Evolutionary conservation across 1,140 invertebrate species (phyloP).

Genomic region (Dendrolimus kikuchii): DNA sequence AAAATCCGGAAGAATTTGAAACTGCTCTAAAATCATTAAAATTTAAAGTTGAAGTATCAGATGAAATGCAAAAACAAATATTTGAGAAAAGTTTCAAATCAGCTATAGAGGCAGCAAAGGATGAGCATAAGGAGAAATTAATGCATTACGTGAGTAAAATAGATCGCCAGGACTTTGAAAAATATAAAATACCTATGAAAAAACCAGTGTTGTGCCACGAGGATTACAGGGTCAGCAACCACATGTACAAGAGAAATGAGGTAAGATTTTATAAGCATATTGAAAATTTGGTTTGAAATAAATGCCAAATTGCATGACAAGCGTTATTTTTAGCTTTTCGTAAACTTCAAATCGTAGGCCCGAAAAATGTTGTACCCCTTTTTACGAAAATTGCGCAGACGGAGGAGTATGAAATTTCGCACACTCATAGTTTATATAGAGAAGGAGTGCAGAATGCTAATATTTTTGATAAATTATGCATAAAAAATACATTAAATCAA

Average conservation of each 20-base stretch:
- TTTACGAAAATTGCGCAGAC: no score
- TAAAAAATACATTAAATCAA: no score
- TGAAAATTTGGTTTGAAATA: no score
- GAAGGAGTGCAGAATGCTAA: no score
- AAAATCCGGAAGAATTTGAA: conserved; percentile 15
- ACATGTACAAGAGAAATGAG: conserved; percentile 22
- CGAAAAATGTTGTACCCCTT: no score
- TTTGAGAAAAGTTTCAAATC: conserved; percentile 7
- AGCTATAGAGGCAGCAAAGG: conserved; percentile 14
- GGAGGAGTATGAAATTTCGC: no score
- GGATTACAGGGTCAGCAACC: conserved; percentile 35
- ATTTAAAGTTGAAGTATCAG: not conserved
- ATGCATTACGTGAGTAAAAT: conserved; percentile 1
- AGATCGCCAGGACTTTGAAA: conserved; percentile 6
- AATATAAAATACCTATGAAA: conserved; percentile 13
- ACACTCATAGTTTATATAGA: no score
- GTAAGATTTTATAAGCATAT: no score
- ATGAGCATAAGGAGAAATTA: conserved; percentile 16
- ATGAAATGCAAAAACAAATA: not conserved
- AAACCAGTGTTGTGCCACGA: conserved; percentile 27
- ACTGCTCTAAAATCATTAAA: not conserved
- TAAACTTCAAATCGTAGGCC: no score
- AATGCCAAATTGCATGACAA: no score
- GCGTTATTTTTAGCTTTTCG: no score
- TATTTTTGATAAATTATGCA: no score